These are phyloP conservation scores for Eumaeus atala DNA, from an alignment of 1,140 invertebrate genomes.

Conservation along the genomic window DNA sequence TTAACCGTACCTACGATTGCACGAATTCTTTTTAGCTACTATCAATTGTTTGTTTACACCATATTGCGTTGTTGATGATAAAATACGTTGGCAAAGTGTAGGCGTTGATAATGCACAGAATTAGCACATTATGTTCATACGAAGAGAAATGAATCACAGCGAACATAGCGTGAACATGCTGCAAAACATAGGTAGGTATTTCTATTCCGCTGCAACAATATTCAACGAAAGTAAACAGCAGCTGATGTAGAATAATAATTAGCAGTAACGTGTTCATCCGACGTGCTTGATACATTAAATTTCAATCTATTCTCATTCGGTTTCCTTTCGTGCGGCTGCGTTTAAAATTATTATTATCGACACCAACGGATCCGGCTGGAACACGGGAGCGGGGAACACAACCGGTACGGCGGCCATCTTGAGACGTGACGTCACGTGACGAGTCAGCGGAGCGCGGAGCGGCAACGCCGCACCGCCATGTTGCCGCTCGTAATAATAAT, in stretches of 20 bases:
- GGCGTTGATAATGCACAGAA: not conserved
- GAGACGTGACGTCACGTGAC: conserved; percentile 74
- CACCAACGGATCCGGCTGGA: conserved; percentile 59
- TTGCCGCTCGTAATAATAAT: conserved; percentile 67
- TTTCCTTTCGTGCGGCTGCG: conserved; percentile 67
- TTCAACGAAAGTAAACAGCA: conserved; percentile 70
- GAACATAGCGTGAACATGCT: conserved; percentile 18
- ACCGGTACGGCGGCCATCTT: conserved; percentile 69
- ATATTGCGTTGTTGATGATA: not conserved
- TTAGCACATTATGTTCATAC: conserved; percentile 3
- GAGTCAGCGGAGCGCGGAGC: conserved; percentile 62
- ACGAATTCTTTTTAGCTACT: too few species aligned
- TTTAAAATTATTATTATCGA: conserved; percentile 66
- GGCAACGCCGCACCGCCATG: conserved; percentile 60
- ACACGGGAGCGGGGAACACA: conserved; percentile 53
- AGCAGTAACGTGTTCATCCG: conserved; percentile 51
- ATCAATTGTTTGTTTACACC: not conserved
- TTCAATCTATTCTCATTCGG: conserved; percentile 69
- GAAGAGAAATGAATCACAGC: conserved; percentile 38
- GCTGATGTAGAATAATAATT: conserved; percentile 67
- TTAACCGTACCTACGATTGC: too few species aligned
- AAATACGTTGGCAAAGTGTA: conserved; percentile 4
- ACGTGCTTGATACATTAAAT: conserved; percentile 65
- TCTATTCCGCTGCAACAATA: conserved; percentile 55
- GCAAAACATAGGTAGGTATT: conserved; percentile 21